A percentile compares a stretch with the other conserved stretches of the same genome.
Conservation (phyloP, 2,888 invertebrate species). For the Deilephila elpenor region DNA sequence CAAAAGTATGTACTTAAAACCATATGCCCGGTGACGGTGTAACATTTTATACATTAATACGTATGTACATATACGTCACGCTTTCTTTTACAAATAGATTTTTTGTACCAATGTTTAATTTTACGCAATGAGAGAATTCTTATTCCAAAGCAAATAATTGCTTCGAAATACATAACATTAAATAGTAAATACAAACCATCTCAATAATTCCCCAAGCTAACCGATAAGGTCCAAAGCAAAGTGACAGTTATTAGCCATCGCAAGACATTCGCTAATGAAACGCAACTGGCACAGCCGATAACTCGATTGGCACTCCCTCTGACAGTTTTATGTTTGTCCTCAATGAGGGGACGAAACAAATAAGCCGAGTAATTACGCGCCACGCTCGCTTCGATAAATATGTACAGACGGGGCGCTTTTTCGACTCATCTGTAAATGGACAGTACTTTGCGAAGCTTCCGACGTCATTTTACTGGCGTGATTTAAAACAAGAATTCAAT, state of each 20-base stretch:
- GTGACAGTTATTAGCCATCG: slow-evolving; percentile 40
- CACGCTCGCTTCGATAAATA: slow-evolving; percentile 45
- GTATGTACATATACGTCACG: no score
- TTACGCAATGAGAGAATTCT: no score
- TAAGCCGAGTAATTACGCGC: slow-evolving; percentile 50
- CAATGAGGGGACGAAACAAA: slow-evolving; percentile 46
- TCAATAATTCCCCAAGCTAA: slow-evolving; percentile 15
- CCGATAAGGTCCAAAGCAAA: slow-evolving; percentile 29
- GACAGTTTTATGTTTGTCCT: slow-evolving; percentile 54
- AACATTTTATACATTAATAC: no score
- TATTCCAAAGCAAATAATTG: no score
- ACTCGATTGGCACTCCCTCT: slow-evolving; percentile 47
- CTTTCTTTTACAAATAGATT: no score
- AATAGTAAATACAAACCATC: neutral
- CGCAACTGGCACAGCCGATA: slow-evolving; percentile 43
- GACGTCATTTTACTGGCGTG: neutral
- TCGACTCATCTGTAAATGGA: neutral
- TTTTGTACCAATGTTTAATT: no score
- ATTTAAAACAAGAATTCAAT: no score
- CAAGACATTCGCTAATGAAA: slow-evolving; percentile 38
- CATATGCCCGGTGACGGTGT: no score
- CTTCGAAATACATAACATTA: neutral
- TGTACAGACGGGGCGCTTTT: slow-evolving; percentile 28
- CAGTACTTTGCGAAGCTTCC: neutral
- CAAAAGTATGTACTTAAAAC: no score